A percentile compares a stretch with the other conserved stretches of the same genome.
Conservation (phyloP, 1,140 invertebrate species). For the Druon quercuslanigerum region DNA sequence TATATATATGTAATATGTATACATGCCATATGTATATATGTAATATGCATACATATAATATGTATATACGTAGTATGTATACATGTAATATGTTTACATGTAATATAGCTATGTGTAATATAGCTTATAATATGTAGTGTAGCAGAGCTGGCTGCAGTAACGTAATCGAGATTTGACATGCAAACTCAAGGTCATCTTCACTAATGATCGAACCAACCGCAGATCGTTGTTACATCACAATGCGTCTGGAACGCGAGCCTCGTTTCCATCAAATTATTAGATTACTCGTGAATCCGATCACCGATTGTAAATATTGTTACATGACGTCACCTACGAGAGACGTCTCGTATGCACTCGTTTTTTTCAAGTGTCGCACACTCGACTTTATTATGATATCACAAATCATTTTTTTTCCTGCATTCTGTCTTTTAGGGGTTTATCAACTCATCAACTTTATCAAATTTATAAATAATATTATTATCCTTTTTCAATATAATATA, state of each 20-base stretch:
- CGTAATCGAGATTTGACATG: conserved; percentile 55
- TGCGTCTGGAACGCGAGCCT: conserved; percentile 37
- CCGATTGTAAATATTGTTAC: conserved; percentile 29
- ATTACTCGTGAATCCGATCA: conserved; percentile 43
- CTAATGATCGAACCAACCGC: conserved; percentile 60
- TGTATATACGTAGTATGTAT: too few relatives aligned
- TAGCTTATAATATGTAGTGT: not conserved
- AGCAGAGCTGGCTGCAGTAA: conserved; percentile 21
- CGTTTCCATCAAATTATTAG: conserved; percentile 57
- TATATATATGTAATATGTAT: too few relatives aligned
- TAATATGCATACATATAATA: too few relatives aligned
- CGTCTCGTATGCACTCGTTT: not conserved
- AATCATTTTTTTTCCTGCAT: not conserved
- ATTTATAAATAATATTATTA: too few relatives aligned
- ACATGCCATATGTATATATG: too few relatives aligned
- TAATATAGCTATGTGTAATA: too few relatives aligned
- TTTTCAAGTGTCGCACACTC: not conserved
- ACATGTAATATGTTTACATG: too few relatives aligned
- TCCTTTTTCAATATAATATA: too few relatives aligned
- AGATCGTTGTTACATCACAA: conserved; percentile 60
- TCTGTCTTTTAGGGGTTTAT: too few relatives aligned
- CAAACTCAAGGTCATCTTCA: conserved; percentile 65
- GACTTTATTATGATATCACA: not conserved
- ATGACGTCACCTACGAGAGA: not conserved
- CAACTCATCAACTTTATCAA: too few relatives aligned